Conservation (phyloP, 2,888 invertebrate genomes). For the Sialis lutaria region DNA sequence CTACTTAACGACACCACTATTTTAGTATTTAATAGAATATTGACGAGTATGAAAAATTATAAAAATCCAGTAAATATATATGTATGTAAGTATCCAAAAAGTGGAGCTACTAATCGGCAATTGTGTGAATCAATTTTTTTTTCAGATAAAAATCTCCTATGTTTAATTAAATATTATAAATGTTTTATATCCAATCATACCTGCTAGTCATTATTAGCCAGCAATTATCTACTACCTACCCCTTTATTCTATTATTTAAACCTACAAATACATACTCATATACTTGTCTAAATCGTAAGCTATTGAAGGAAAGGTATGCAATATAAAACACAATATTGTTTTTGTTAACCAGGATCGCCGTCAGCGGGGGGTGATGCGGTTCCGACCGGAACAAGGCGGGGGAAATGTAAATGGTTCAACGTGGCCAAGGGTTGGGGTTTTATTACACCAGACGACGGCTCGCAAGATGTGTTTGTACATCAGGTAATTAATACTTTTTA, state of each 20-base stretch:
- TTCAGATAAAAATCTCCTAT: no score
- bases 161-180: no score
- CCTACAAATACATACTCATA: neutral
- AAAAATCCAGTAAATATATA: no score
- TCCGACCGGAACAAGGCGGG: conserved; percentile 45
- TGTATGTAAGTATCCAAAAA: no score
- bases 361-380: conserved; percentile 25
- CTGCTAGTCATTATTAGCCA: no score
- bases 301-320: neutral
- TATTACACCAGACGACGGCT: conserved; percentile 77
- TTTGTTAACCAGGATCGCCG: conserved; percentile 12
- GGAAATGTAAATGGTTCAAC: conserved; percentile 91
- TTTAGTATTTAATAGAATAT: no score
- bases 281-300: neutral
- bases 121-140: no score
- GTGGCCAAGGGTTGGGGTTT: conserved; percentile 93
- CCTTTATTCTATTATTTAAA: neutral
- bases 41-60: no score
- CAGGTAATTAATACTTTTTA: conserved; percentile 42
- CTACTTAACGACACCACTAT: no score
- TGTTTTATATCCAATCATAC: no score
- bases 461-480: conserved; percentile 85
- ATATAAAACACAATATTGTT: neutral
- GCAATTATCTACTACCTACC: no score
- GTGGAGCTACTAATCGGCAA: no score